Percentiles rank a stretch among this genome's conserved stretches.
Evolutionary conservation across 2,888 invertebrate genomes (phyloP).

Genomic region (Oegoconia quadripuncta): DNA sequence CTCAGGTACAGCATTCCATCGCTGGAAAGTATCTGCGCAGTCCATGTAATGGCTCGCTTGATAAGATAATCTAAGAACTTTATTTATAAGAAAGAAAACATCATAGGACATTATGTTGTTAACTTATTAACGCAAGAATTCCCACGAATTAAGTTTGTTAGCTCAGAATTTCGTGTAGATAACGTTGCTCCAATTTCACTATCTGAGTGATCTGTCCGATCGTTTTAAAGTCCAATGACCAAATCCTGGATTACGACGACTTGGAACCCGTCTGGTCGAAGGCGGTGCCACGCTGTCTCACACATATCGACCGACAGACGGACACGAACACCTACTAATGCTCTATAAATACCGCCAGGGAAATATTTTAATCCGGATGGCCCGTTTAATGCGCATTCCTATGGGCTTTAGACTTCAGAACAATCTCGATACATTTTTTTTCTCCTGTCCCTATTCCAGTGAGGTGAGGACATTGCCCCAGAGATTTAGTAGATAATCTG

Average conservation of each 20-base stretch:
- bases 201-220: constrained; percentile 27
- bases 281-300: constrained; percentile 78
- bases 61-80: constrained; percentile 8
- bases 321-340: constrained; percentile 69
- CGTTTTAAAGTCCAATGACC: constrained; percentile 47
- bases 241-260: constrained; percentile 64
- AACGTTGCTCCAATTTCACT: constrained; percentile 24
- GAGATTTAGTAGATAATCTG: constrained; percentile 45
- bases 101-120: not conserved
- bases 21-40: constrained; percentile 19
- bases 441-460: constrained; percentile 38
- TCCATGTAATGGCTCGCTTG: constrained; percentile 4
- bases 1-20: constrained; percentile 5
- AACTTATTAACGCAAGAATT: not conserved
- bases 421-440: constrained; percentile 49
- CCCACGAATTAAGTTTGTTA: not conserved
- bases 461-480: constrained; percentile 51
- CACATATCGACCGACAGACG: constrained; percentile 62
- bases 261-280: constrained; percentile 60
- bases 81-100: constrained; percentile 2
- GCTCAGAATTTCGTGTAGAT: constrained; percentile 20
- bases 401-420: constrained; percentile 54
- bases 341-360: constrained; percentile 72
- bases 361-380: constrained; percentile 78
- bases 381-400: constrained; percentile 73